phyloP scores from a whole-genome alignment of 2,113 vertebrate species.

The Sorex fumeus region DNA sequence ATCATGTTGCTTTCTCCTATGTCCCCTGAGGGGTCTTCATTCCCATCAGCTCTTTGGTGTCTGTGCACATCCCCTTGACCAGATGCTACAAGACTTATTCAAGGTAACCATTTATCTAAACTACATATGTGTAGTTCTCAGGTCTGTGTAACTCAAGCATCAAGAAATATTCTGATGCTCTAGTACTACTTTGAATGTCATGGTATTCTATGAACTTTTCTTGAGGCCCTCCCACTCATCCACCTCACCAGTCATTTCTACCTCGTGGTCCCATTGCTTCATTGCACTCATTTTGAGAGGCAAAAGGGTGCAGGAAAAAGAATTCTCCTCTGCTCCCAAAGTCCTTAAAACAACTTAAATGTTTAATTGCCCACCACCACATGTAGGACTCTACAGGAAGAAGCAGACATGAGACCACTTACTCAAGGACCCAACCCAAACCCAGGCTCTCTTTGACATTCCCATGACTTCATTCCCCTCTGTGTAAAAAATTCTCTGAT shows the following conservation, averaged over 20 bases:
- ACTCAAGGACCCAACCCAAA: neutral
- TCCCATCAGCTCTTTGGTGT: neutral
- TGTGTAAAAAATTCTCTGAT: neutral
- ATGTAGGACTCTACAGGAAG: neutral
- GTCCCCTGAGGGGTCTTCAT: neutral
- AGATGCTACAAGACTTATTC: neutral
- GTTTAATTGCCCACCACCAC: neutral
- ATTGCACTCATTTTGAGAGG: neutral
- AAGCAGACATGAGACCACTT: constrained; percentile 2
- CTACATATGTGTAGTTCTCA: neutral
- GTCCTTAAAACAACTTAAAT: neutral
- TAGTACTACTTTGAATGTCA: neutral
- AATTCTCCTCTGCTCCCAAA: neutral
- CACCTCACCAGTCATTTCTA: constrained; percentile 7
- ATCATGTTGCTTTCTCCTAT: too few species aligned
- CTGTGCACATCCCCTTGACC: neutral
- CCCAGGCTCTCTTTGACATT: constrained; percentile 10
- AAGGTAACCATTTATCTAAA: neutral
- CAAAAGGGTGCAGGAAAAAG: neutral
- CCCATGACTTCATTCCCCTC: neutral
- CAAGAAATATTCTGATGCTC: neutral
- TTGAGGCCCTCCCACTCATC: neutral
- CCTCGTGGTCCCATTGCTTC: neutral
- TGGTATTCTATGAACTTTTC: neutral
- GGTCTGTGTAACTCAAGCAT: neutral